A percentile compares a stretch with the other conserved stretches of the same genome.
phyloP scores from a whole-genome alignment of 2,888 invertebrate genomes.

The Metellina segmentata region DNA sequence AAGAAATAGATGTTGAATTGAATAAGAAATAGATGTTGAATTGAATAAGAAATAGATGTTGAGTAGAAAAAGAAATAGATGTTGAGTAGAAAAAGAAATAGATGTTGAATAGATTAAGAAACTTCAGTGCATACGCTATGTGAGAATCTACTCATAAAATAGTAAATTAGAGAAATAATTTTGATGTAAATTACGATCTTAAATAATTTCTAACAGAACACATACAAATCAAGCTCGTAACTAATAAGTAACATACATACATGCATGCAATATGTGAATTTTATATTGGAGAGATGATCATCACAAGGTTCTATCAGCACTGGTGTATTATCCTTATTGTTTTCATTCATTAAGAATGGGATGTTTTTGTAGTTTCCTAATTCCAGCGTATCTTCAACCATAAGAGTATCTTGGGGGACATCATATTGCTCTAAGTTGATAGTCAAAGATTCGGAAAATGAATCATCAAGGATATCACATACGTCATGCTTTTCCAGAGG shows the following conservation, averaged over 20 bases:
- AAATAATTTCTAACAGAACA: not conserved
- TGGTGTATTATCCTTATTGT: not conserved
- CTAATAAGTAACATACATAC: slow-evolving; percentile 1
- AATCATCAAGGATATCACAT: not conserved
- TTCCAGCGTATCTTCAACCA: slow-evolving; percentile 32
- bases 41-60: too few species aligned
- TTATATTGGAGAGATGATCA: not conserved
- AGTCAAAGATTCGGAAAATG: slow-evolving; percentile 21
- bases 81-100: not conserved
- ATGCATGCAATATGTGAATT: not conserved
- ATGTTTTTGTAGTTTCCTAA: slow-evolving; percentile 27
- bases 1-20: too few species aligned
- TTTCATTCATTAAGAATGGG: slow-evolving; percentile 9
- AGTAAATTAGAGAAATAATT: not conserved
- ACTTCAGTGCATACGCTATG: too few species aligned
- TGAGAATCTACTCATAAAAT: not conserved
- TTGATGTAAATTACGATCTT: not conserved
- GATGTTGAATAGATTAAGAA: not conserved
- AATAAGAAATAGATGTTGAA: too few species aligned
- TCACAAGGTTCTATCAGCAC: not conserved
- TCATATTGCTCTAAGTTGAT: slow-evolving; percentile 14
- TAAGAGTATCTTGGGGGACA: slow-evolving; percentile 28
- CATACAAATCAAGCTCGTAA: not conserved
- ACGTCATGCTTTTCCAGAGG: not conserved
- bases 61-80: too few species aligned